These are phyloP conservation scores for Microchirus variegatus DNA, from an alignment of 2,797 vertebrate species.

Conservation along the genomic window DNA sequence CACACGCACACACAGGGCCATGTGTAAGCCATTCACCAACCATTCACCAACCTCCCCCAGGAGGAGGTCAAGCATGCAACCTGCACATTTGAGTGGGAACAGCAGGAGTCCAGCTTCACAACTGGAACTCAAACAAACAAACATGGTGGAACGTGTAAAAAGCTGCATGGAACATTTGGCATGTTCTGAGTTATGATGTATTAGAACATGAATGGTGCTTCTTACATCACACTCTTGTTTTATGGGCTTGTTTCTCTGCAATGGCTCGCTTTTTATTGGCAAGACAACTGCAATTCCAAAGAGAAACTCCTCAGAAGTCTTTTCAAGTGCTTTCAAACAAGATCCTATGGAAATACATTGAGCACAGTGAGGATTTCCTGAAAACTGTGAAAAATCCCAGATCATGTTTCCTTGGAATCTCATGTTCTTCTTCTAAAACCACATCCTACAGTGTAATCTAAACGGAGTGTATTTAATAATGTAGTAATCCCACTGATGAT, in stretches of 20 bases:
- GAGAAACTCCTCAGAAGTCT: conserved; percentile 7
- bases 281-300: too few relatives aligned
- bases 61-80: conserved; percentile 74
- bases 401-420: not conserved
- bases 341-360: conserved; percentile 9
- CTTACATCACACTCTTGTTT: conserved; percentile 34
- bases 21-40: conserved; percentile 76
- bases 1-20: conserved; percentile 53
- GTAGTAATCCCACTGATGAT: not conserved
- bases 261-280: conserved; percentile 7
- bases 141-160: conserved; percentile 37
- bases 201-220: conserved; percentile 59
- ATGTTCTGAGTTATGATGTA: conserved; percentile 24
- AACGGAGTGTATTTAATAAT: not conserved
- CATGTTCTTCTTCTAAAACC: not conserved
- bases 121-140: conserved; percentile 51
- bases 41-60: conserved; percentile 41
- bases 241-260: not conserved
- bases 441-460: not conserved
- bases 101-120: conserved; percentile 63
- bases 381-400: not conserved
- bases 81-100: conserved; percentile 63
- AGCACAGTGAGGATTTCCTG: not conserved
- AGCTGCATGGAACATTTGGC: conserved; percentile 43
- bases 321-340: conserved; percentile 8